Evolutionary conservation across 2,797 vertebrate species (phyloP).

Genomic region (Margarornis squamiger): DNA sequence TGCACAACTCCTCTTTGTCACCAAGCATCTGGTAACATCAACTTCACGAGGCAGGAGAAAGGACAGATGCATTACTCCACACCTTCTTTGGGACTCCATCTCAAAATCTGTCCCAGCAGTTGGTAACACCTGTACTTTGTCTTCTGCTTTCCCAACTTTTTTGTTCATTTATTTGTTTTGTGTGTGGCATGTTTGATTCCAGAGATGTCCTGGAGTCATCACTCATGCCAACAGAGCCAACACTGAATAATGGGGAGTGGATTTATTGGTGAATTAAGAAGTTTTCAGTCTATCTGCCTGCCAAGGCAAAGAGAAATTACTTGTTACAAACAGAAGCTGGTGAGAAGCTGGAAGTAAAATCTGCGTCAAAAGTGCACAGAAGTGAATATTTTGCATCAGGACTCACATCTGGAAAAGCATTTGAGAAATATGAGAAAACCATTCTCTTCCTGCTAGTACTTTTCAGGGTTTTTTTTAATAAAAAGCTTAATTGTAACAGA

Average conservation of each 20-base stretch:
- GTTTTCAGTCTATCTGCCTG: neutral
- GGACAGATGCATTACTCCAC: neutral
- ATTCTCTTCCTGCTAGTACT: neutral
- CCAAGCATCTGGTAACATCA: neutral
- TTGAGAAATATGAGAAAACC: neutral
- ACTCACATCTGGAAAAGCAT: neutral
- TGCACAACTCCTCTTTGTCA: neutral
- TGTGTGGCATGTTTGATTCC: neutral
- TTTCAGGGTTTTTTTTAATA: neutral
- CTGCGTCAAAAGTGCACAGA: neutral
- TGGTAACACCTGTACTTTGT: neutral
- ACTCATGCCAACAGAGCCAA: neutral
- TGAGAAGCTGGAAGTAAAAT: neutral
- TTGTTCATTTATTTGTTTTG: neutral
- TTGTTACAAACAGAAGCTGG: neutral
- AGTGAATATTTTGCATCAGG: neutral
- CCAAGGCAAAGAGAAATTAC: neutral
- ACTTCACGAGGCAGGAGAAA: neutral
- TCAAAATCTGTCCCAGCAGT: neutral
- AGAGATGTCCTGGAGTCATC: neutral
- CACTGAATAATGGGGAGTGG: neutral
- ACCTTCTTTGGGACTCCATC: neutral
- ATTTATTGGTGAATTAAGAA: neutral
- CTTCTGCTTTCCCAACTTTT: neutral
- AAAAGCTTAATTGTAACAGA: neutral